These are phyloP conservation scores for Eristalinus aeneus DNA, from an alignment of 2,888 invertebrate species.

Conservation along the genomic window DNA sequence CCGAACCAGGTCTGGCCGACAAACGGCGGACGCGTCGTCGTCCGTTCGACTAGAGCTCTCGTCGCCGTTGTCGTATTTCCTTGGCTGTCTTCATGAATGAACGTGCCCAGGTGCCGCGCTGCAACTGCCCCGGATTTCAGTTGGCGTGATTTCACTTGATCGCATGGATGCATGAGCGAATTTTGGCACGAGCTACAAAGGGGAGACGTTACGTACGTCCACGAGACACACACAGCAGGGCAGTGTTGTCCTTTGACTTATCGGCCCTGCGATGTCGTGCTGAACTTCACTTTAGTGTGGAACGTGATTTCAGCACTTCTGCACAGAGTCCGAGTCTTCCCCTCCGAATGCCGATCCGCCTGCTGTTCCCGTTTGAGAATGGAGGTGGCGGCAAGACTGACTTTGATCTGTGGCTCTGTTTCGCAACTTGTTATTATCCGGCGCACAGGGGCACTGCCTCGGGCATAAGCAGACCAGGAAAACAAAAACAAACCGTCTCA, in stretches of 20 bases:
- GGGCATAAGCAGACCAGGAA: slow-evolving; percentile 8
- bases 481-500: slow-evolving; percentile 35
- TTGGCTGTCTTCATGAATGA: slow-evolving; percentile 59
- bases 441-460: neutral
- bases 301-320: slow-evolving; percentile 58
- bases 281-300: neutral
- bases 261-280: slow-evolving; percentile 4
- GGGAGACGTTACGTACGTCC: neutral
- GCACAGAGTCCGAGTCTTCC: neutral
- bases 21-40: neutral
- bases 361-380: neutral
- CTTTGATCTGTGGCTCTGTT: slow-evolving; percentile 54
- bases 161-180: slow-evolving; percentile 49
- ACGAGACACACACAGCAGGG: neutral
- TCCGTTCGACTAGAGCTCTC: slow-evolving; percentile 30
- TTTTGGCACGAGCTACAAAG: slow-evolving; percentile 57
- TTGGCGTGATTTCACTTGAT: slow-evolving; percentile 62
- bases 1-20: slow-evolving; percentile 33
- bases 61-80: neutral
- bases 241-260: slow-evolving; percentile 1
- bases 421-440: slow-evolving; percentile 48
- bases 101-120: slow-evolving; percentile 35
- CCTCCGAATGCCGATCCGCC: neutral
- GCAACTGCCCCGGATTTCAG: slow-evolving; percentile 57
- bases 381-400: slow-evolving; percentile 7